Conservation (phyloP, 2,888 invertebrate species). For the Scelioninae gen. 1 region DNA sequence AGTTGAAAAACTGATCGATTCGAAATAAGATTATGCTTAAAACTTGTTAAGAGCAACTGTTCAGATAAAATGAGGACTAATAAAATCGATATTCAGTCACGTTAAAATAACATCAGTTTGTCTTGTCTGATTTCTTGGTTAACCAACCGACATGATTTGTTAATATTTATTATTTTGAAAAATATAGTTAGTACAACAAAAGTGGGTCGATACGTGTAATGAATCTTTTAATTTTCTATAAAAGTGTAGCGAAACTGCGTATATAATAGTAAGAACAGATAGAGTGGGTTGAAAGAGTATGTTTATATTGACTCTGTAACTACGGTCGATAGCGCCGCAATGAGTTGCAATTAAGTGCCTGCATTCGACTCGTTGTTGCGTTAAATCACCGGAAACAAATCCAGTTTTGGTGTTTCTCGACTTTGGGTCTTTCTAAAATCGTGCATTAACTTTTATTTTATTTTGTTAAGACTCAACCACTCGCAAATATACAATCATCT, state of each 20-base stretch:
- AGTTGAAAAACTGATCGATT: no score
- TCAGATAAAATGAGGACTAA: no score
- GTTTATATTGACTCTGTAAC: conserved; percentile 64
- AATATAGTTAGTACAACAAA: not conserved
- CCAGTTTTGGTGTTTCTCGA: conserved; percentile 48
- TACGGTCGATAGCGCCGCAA: conserved; percentile 63
- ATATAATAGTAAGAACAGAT: conserved; percentile 47
- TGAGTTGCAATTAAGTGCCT: conserved; percentile 62
- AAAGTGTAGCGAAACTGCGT: conserved; percentile 31
- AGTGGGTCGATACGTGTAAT: conserved; percentile 16
- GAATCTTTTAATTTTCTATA: conserved; percentile 49
- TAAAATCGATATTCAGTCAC: no score
- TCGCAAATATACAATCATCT: conserved; percentile 9
- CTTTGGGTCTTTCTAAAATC: conserved; percentile 32
- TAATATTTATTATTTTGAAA: no score
- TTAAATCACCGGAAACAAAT: conserved; percentile 63
- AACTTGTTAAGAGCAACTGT: no score
- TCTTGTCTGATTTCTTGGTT: no score
- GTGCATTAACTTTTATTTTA: conserved; percentile 35
- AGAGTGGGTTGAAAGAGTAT: conserved; percentile 39
- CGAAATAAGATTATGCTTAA: no score
- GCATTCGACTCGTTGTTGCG: conserved; percentile 58
- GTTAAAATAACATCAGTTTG: no score
- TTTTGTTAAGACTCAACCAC: conserved; percentile 24
- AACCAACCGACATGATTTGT: no score